Percentiles rank a stretch among this genome's conserved stretches.
These are phyloP conservation scores for Candidula unifasciata DNA, from an alignment of 2,888 invertebrate species.

Conservation along the genomic window DNA sequence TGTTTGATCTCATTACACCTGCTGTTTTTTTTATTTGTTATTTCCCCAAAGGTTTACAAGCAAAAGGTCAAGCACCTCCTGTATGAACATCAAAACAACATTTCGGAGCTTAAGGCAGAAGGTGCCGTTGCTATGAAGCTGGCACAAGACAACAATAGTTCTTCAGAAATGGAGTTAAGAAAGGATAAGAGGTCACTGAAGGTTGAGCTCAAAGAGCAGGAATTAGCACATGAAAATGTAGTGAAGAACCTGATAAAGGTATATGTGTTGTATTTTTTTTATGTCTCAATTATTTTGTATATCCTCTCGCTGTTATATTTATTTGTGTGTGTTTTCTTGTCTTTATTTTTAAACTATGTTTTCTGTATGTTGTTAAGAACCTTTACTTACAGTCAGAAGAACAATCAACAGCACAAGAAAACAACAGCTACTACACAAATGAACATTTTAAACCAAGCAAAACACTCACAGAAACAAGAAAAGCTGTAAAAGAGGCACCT, in stretches of 20 bases:
- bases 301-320: too few species aligned
- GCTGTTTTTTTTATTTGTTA: neutral
- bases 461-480: too few species aligned
- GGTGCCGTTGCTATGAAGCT: conserved; percentile 83
- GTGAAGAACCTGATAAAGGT: conserved; percentile 85
- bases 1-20: too few species aligned
- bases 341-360: too few species aligned
- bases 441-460: too few species aligned
- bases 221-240: conserved; percentile 85
- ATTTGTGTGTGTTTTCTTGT: too few species aligned
- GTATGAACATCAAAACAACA: conserved; percentile 91
- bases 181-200: conserved; percentile 86
- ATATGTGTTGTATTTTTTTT: conserved; percentile 53
- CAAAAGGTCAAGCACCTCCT: conserved; percentile 95
- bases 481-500: too few species aligned
- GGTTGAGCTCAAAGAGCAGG: conserved; percentile 84
- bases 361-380: too few species aligned
- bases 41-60: conserved; percentile 83
- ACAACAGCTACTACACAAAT: too few species aligned
- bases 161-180: conserved; percentile 87
- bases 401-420: too few species aligned
- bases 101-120: conserved; percentile 90
- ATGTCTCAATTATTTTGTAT: too few species aligned
- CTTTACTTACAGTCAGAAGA: too few species aligned
- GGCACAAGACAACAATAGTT: conserved; percentile 88